Evolutionary conservation across 2,113 vertebrate species (phyloP), one percentile per base, ranked within the genome.

Genomic region (Turnix velox): DNA sequence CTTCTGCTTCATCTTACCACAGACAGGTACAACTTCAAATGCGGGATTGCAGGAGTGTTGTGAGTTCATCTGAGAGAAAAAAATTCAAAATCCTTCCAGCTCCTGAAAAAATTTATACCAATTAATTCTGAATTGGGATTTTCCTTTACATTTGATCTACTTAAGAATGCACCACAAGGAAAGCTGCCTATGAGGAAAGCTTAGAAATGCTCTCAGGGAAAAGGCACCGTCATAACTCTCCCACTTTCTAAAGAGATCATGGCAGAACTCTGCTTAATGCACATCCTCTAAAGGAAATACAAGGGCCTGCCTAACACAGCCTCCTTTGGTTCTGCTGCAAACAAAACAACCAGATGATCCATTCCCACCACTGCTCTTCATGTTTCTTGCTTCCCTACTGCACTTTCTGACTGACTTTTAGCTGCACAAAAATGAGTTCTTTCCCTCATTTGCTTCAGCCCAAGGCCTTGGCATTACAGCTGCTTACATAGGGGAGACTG

Each of bases 41-140:
- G 37, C 22, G 55, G 49, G 43, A 68, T 16, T 79, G 83, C 58
- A 72, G 78, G 46, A 92, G 35, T 9, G 19, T 54, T 83, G 20
- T 46, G 75, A 82, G 57, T 88, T 93, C 73, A 68, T 94, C 91
- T 73, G 62, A 58, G 87, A 79, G 57, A 67, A 92, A 92, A 88
- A 67, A 81, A 95, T 58, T 87, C 25, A 88, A 81, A 95, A 72
- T 94, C 75, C 78, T 85, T 92, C 84, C 72, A 93, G 83, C 94
- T 94, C 55, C 72, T 94, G 63, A 79, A 90, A 83, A 94, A 85
- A 95, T 86, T 33, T 91, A 91, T 92, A 80, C 94, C 95, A 96
- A 96, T 95, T 94, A 91, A 88, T 84, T 94, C 94, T 75, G 87
- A 95, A 76, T 54, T 95, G 94, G 95, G 96, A 96, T 96, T 96